Conservation (phyloP, 1,140 invertebrate species). For the Pseudomyrmex gracilis region DNA sequence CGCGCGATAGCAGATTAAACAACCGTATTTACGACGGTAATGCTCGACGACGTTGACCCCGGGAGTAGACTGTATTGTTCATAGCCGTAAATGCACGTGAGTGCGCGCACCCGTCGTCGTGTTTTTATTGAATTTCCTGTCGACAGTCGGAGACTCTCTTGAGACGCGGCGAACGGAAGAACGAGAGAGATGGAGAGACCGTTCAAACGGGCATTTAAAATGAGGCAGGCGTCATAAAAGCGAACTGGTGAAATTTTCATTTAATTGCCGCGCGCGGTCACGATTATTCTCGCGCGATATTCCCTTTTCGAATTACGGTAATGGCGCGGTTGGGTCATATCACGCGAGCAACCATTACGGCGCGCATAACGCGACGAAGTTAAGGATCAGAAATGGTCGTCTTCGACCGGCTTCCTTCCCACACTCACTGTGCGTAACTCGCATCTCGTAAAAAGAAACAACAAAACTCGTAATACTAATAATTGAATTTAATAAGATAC, state of each 20-base stretch:
- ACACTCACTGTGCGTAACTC: not conserved
- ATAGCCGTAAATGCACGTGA: not conserved
- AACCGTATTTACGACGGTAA: not conserved
- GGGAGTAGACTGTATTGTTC: conserved; percentile 29
- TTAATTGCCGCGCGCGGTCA: not conserved
- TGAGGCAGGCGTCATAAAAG: conserved; percentile 5
- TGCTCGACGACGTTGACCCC: not conserved
- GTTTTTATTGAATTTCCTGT: conserved; percentile 45
- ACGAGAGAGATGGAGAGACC: no score
- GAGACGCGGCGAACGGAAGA: not conserved
- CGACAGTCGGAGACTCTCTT: not conserved
- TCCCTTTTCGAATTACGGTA: conserved; percentile 33
- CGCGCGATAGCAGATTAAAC: no score
- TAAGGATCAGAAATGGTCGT: not conserved
- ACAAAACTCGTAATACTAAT: not conserved
- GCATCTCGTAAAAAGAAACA: conserved; percentile 20
- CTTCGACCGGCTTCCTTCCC: not conserved
- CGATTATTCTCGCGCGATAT: conserved; percentile 19
- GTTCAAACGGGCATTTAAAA: not conserved
- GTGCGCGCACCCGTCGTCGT: no score
- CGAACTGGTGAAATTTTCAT: not conserved
- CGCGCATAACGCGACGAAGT: conserved; percentile 19
- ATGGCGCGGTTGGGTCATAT: not conserved
- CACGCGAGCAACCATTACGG: not conserved
- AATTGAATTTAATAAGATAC: no score